A percentile compares a stretch with the other conserved stretches of the same genome.
phyloP scores from a whole-genome alignment of 2,113 vertebrate species.

The Limnothrissa miodon region DNA sequence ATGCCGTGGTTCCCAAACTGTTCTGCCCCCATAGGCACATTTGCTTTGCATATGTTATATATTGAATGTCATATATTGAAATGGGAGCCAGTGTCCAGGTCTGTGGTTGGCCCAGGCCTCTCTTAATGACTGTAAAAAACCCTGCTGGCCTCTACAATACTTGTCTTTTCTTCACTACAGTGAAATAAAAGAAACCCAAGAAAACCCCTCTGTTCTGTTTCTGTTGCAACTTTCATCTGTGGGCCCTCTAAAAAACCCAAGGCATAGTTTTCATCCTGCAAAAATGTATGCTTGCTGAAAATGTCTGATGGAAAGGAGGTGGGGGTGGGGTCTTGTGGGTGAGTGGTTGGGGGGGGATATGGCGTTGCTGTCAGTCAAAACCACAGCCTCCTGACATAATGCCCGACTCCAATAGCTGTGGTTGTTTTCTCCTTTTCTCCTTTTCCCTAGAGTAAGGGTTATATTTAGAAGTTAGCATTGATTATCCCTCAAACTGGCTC shows the following conservation, averaged over 20 bases:
- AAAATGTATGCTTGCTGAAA: slow-evolving; percentile 11
- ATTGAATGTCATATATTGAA: background rate
- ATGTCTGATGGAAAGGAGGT: background rate
- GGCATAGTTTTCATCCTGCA: slow-evolving; percentile 7
- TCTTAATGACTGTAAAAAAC: background rate
- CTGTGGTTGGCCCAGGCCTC: background rate
- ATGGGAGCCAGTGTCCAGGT: slow-evolving; percentile 4
- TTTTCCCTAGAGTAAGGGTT: slow-evolving; percentile 7
- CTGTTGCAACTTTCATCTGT: background rate
- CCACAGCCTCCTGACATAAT: slow-evolving; percentile 26
- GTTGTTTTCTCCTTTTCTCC: background rate
- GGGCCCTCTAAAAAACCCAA: background rate
- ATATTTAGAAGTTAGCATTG: slow-evolving; percentile 22
- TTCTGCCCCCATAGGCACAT: background rate
- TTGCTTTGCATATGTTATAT: background rate
- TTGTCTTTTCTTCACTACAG: background rate
- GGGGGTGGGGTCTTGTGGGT: background rate
- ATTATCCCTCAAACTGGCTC: slow-evolving; percentile 1
- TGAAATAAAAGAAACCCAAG: background rate
- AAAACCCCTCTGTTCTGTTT: slow-evolving; percentile 4
- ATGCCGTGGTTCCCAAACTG: background rate
- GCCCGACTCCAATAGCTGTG: slow-evolving; percentile 26
- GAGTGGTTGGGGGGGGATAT: background rate
- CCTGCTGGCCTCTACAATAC: background rate
- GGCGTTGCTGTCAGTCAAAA: slow-evolving; percentile 16